Percentiles rank a stretch among this genome's conserved stretches.
These are phyloP conservation scores for Pseudomugil tenellus DNA, from an alignment of 2,797 vertebrate species.

Conservation along the genomic window DNA sequence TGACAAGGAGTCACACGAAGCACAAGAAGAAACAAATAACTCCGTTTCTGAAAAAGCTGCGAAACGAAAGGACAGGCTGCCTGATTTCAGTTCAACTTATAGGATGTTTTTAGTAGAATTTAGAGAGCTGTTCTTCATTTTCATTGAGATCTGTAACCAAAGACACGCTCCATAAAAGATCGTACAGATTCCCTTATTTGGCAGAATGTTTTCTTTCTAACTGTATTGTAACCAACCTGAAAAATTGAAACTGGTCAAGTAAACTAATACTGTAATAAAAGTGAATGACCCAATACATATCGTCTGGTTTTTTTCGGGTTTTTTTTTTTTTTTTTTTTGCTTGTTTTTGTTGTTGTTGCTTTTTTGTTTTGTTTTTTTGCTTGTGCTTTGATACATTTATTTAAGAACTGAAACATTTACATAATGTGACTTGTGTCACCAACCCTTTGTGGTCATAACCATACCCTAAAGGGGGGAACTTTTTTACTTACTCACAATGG, in stretches of 20 bases:
- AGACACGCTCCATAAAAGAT: constrained; percentile 76
- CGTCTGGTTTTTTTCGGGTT: constrained; percentile 18
- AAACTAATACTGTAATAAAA: constrained; percentile 84
- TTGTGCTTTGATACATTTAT: constrained; percentile 5
- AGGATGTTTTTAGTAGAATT: constrained; percentile 47
- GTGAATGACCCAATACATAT: constrained; percentile 79
- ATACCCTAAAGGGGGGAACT: constrained; percentile 45
- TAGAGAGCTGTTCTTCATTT: constrained; percentile 74
- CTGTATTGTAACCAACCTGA: constrained; percentile 78
- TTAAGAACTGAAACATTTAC: constrained; percentile 1
- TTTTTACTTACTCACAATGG: constrained; percentile 45
- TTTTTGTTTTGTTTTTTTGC: not conserved
- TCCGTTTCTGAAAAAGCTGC: constrained; percentile 64
- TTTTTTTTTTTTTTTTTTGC: not conserved
- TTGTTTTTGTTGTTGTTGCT: constrained; percentile 11
- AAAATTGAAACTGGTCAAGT: constrained; percentile 69
- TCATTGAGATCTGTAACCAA: constrained; percentile 76
- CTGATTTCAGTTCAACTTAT: constrained; percentile 51
- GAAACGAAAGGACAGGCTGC: constrained; percentile 54
- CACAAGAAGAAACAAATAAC: constrained; percentile 77
- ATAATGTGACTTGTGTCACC: constrained; percentile 6
- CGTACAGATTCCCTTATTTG: constrained; percentile 74
- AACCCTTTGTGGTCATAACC: constrained; percentile 34
- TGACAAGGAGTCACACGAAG: constrained; percentile 73
- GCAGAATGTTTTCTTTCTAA: constrained; percentile 75